phyloP scores from a whole-genome alignment of 2,888 invertebrate species.

The Penaeus monodon region DNA sequence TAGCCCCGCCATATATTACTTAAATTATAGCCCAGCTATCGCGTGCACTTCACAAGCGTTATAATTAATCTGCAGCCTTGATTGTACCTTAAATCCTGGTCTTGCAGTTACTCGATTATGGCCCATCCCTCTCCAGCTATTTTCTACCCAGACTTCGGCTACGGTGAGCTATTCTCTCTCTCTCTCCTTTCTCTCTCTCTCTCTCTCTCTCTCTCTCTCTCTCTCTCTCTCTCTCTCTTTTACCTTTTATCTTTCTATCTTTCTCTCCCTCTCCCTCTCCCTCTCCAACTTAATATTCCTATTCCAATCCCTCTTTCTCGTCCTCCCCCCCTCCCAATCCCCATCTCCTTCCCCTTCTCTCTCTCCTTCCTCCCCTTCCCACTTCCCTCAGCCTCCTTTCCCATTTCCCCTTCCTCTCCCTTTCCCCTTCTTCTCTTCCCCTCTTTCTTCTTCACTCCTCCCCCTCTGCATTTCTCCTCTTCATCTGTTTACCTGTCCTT shows the following conservation, averaged over 20 bases:
- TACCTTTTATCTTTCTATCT: neutral
- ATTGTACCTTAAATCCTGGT: too few relatives aligned
- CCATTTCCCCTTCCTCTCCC: neutral
- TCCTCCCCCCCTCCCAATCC: neutral
- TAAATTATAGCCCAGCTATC: neutral
- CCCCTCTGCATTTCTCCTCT: neutral
- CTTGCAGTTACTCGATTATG: neutral
- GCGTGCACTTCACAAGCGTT: neutral
- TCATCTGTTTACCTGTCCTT: neutral
- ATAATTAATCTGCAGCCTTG: too few relatives aligned
- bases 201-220: neutral
- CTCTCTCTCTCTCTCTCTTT: neutral
- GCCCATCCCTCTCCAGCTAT: neutral
- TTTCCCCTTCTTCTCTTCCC: neutral
- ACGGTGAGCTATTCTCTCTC: too few relatives aligned
- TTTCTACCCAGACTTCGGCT: neutral
- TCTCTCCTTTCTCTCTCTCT: neutral
- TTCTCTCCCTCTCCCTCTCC: neutral
- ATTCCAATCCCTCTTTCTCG: neutral
- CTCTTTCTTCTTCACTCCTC: neutral
- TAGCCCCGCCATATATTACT: neutral
- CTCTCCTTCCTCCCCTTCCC: rapidly evolving
- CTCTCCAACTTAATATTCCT: neutral
- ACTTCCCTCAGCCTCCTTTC: neutral
- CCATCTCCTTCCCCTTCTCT: too few relatives aligned